Base-by-base conservation (phyloP, 2,113 vertebrate species). In the Ellobius talpinus region DNA sequence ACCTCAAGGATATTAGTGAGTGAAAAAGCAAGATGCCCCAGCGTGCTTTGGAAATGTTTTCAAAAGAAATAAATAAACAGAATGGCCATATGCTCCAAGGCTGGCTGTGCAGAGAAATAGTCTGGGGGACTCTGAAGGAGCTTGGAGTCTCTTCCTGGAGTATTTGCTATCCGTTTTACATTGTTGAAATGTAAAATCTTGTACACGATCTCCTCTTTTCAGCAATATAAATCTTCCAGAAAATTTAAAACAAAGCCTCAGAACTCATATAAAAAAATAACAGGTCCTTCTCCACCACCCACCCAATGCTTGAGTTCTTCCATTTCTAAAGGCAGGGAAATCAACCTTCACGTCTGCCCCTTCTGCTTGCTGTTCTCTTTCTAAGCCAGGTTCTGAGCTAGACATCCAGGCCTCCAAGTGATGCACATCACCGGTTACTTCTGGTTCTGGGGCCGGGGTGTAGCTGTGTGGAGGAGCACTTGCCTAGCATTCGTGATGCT, bases 1-100 rank as follows among this genome's bases (percentile, higher is more conserved):
- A 92, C 78, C 42, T 90, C 87, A 79, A 88, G 87, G 87, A 55
- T 91, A 74, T 5, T 79, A 50, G 68, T n/a, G 66, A 73, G 17
- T 78, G 21, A 87, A 95, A 96, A n/a, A 45, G 47, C 61, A 77
- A 79, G 81, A 33, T 24, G 13, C 24, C 73, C n/a, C 72, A 36
- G 7, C 36, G 14, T 85, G 13, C 55, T 5, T 42, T 31, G 52
- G 10, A 39, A 42, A 42, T 87, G 31, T 5, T 82, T 61, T 36
- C 33, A 29, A 86, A 79, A 50, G 4, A 65, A 87, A 88, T 17
- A 74, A 73, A 74, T 21, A 63, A 52, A 65, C 33, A 74, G 89
- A 63, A 78, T 61, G 10, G 24, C 21, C 13, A 29, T 7, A 14
- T 0, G 1, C 55, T 36, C 4, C 42, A 10, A 63, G 63, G 31